These are phyloP conservation scores for Muscicapa adusta DNA, from an alignment of 2,113 vertebrate species.

Conservation along the genomic window DNA sequence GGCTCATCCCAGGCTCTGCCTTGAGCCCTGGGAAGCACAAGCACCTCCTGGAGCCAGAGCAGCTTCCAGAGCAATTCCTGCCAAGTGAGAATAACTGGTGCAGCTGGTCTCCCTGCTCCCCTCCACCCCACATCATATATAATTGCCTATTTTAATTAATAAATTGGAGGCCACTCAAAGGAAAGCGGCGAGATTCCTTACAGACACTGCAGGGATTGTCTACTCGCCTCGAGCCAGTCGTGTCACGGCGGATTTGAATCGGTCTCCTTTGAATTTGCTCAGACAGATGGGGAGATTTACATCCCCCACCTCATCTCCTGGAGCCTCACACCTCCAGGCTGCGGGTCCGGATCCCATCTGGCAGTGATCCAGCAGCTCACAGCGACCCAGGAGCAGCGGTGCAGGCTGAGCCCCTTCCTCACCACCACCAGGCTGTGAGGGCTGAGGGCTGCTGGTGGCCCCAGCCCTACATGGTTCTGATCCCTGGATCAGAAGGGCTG, in stretches of 20 bases:
- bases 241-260: conserved; percentile 51
- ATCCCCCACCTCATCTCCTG: conserved; percentile 7
- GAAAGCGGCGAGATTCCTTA: conserved; percentile 50
- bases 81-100: conserved; percentile 60
- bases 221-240: conserved; percentile 40
- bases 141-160: conserved; percentile 69
- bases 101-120: conserved; percentile 59
- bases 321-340: neutral
- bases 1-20: neutral
- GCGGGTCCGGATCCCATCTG: neutral
- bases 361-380: neutral
- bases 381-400: neutral
- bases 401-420: fast-evolving
- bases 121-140: conserved; percentile 45
- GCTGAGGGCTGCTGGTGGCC: neutral
- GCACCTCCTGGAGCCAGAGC: neutral
- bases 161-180: conserved; percentile 68
- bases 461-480: fast-evolving
- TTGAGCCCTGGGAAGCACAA: neutral
- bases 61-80: conserved; percentile 21
- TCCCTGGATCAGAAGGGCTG: neutral
- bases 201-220: conserved; percentile 41
- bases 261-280: conserved; percentile 44
- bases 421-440: fast-evolving
- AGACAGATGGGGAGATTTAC: conserved; percentile 52